A percentile compares a stretch with the other conserved stretches of the same genome.
phyloP scores from a whole-genome alignment of 92 coral and sea anemone species.

The Isaurus tuberculatus region DNA sequence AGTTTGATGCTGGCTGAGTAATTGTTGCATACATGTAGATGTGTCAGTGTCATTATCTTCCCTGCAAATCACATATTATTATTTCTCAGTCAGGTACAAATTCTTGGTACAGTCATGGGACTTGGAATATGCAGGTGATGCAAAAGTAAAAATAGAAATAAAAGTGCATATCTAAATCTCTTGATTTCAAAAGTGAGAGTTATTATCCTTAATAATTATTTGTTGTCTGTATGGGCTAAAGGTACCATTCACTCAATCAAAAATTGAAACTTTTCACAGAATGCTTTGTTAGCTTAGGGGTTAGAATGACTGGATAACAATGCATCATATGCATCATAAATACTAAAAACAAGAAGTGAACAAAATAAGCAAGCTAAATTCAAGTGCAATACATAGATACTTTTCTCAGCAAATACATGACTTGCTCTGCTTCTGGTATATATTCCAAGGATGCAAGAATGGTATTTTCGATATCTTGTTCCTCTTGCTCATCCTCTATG shows the following conservation, averaged over 20 bases:
- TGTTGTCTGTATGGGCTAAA: constrained; percentile 12
- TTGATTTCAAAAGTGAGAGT: constrained; percentile 2
- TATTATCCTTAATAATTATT: not conserved
- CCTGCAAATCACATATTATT: not conserved
- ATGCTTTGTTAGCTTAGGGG: constrained; percentile 13
- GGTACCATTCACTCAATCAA: constrained; percentile 5
- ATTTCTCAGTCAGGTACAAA: not conserved
- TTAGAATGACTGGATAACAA: constrained; percentile 7
- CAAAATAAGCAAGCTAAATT: not conserved
- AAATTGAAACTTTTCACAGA: constrained; percentile 9
- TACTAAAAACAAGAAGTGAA: not conserved
- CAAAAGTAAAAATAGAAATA: not conserved
- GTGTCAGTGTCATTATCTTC: constrained; percentile 12
- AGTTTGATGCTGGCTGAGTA: not conserved
- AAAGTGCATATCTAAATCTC: constrained; percentile 6
- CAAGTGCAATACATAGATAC: constrained; percentile 6
- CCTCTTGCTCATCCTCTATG: constrained; percentile 3
- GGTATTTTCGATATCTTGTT: constrained; percentile 5
- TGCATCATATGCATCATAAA: constrained; percentile 10
- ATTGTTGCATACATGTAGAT: not conserved
- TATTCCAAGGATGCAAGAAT: not conserved
- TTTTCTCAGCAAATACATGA: constrained; percentile 10
- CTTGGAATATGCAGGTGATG: not conserved
- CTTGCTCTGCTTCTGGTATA: not conserved
- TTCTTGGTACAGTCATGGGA: not conserved